A percentile compares a stretch with the other conserved stretches of the same genome.
phyloP scores from a whole-genome alignment of 2,797 vertebrate genomes.

The Sebastes matsubarae region DNA sequence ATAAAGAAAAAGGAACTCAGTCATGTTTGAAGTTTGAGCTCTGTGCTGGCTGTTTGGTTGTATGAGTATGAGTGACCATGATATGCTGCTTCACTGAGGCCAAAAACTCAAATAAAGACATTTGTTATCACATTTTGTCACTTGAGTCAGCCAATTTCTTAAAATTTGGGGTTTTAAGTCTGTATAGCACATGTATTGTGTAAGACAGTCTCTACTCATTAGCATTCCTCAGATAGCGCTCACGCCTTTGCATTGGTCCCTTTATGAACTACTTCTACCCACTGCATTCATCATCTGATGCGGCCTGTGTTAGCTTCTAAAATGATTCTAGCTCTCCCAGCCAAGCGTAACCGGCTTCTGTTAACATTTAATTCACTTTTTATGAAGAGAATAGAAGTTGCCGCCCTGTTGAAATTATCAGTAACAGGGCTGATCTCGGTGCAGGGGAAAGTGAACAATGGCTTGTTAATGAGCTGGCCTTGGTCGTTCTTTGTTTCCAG shows the following conservation, averaged over 20 bases:
- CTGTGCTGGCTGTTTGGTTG: conserved; percentile 27
- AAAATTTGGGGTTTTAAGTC: not conserved
- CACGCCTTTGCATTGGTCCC: not conserved
- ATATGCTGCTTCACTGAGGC: conserved; percentile 44
- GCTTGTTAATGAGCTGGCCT: conserved; percentile 58
- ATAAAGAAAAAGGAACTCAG: conserved; percentile 36
- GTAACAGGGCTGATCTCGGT: not conserved
- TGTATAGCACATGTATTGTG: not conserved
- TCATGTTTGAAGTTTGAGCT: conserved; percentile 54
- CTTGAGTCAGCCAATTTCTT: not conserved
- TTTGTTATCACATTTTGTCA: conserved; percentile 31
- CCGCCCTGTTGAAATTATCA: conserved; percentile 30
- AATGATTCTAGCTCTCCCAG: conserved; percentile 22
- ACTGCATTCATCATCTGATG: conserved; percentile 38
- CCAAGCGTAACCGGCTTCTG: conserved; percentile 9
- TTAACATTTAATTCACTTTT: conserved; percentile 44
- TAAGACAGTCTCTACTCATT: conserved; percentile 7
- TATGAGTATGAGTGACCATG: conserved; percentile 29
- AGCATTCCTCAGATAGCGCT: conserved; percentile 1
- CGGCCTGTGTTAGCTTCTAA: not conserved
- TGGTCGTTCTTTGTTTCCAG: conserved; percentile 43
- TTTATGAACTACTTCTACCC: conserved; percentile 14
- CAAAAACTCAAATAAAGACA: conserved; percentile 67
- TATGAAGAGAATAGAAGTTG: conserved; percentile 2
- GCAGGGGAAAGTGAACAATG: conserved; percentile 50